Base-by-base conservation (phyloP, 2,797 vertebrate genomes). In the Gymnopithys bicolor region DNA sequence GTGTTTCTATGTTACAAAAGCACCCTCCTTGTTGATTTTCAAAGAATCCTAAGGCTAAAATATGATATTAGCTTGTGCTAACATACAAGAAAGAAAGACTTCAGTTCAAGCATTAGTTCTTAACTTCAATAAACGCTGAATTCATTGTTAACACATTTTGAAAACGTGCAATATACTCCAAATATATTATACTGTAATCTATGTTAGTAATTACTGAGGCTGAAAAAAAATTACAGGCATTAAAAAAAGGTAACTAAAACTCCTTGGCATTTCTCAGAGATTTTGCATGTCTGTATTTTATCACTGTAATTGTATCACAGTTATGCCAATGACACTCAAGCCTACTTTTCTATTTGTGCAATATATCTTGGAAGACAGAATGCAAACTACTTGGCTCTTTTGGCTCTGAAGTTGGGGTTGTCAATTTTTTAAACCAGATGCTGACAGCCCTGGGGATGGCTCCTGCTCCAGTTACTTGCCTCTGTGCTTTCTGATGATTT, bases 341-440 rank as follows among this genome's bases (percentile, higher is more conserved):
- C 43, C 76, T 75, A 37, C 37, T 66, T 85, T 89, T 80, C 59
- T 88, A 35, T 84, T 84, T 87, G 77, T 13, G 58, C 23, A 79
- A 91, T 90, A 32, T 13, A 94, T 91, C 89, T 85, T 76, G 37
- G 55, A 79, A 91, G 88, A 69, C 53, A 93, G 74, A 84, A 94
- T 27, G 45, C 33, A 91, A 90, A 82, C 37, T 37, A 62, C 39
- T 49, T 37, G 35, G 35, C 15, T 43, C 49, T 93, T 86, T 58
- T 76, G 62, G 60, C 58, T 88, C 73, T 23, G 2, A 76, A 94
- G 19, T 14, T 67, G 19, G 9, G 12, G 41, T 5, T 81, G 18
- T 68, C 62, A 84, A 39, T 55, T 89, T 75, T 79, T 90, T 85
- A 45, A 78, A 70, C 19, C 27, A 51, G 55, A 55, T 9, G 11